Conservation (phyloP, 2,113 vertebrate genomes). For the Tragelaphus strepsiceros region DNA sequence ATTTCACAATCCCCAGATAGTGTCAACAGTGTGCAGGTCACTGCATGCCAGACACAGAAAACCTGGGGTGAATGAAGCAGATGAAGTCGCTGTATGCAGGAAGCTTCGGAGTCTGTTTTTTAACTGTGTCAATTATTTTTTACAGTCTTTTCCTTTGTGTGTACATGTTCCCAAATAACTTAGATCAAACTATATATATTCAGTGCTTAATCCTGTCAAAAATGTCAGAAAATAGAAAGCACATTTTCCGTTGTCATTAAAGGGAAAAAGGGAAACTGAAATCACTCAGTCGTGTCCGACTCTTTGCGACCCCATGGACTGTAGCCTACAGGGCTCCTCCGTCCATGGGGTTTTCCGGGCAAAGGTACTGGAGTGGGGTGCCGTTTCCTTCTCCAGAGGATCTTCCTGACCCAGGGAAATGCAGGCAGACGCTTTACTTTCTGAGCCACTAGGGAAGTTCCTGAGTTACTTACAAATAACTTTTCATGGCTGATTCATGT, state of each 20-base stretch:
- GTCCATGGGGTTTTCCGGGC: too few relatives aligned
- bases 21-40: accelerated
- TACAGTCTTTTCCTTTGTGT: neutral
- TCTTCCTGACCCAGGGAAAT: too few relatives aligned
- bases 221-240: neutral
- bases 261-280: neutral
- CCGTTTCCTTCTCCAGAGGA: too few relatives aligned
- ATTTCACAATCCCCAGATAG: neutral
- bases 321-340: too few relatives aligned
- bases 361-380: too few relatives aligned
- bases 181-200: neutral
- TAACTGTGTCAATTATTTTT: neutral
- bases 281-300: too few relatives aligned
- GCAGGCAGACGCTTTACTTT: too few relatives aligned
- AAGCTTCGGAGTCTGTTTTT: neutral
- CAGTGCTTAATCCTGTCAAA: neutral
- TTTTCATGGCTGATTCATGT: too few relatives aligned
- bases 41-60: neutral
- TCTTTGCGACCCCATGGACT: too few relatives aligned
- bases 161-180: neutral
- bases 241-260: neutral
- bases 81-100: accelerated
- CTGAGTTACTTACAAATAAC: too few relatives aligned
- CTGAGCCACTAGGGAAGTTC: too few relatives aligned
- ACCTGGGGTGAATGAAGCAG: too few relatives aligned